phyloP scores from a whole-genome alignment of 1,140 invertebrate genomes.

The Drosophila quadrilineata region DNA sequence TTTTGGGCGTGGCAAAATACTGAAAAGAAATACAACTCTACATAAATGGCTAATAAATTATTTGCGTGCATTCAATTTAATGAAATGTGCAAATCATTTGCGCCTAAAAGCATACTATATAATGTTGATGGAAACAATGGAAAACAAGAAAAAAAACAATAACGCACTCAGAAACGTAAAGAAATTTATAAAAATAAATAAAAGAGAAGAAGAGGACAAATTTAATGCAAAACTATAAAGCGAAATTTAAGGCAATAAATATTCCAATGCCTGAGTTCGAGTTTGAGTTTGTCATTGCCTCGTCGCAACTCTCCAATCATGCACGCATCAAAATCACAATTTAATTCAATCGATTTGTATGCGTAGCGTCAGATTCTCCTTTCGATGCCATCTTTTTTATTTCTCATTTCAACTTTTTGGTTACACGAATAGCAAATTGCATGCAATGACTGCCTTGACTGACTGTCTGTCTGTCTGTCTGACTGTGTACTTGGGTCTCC shows the following conservation, averaged over 20 bases:
- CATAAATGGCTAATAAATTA: slow-evolving; percentile 46
- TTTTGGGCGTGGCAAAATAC: background rate
- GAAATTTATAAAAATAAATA: slow-evolving; percentile 40
- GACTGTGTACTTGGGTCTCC: background rate
- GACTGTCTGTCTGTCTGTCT: background rate
- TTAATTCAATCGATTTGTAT: slow-evolving; percentile 73
- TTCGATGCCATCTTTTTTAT: too few relatives aligned
- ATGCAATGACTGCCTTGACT: too few relatives aligned
- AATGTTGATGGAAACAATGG: slow-evolving; percentile 42
- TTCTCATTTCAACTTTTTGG: slow-evolving; percentile 7
- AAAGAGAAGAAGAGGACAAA: slow-evolving; percentile 9
- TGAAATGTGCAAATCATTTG: slow-evolving; percentile 34
- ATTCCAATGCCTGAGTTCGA: too few relatives aligned
- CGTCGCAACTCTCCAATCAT: slow-evolving; percentile 43
- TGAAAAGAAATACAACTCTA: too few relatives aligned
- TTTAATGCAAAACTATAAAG: slow-evolving; percentile 57
- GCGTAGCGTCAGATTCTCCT: slow-evolving; percentile 2
- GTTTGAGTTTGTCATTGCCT: background rate
- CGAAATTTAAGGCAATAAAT: slow-evolving; percentile 55
- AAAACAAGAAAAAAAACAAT: slow-evolving; percentile 5
- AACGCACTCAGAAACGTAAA: background rate
- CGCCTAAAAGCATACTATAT: slow-evolving; percentile 24
- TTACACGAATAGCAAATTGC: slow-evolving; percentile 68
- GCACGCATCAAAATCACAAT: slow-evolving; percentile 72
- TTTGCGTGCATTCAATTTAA: slow-evolving; percentile 40